These are phyloP conservation scores for Linyphia triangularis DNA, from an alignment of 2,888 invertebrate genomes.

Conservation along the genomic window DNA sequence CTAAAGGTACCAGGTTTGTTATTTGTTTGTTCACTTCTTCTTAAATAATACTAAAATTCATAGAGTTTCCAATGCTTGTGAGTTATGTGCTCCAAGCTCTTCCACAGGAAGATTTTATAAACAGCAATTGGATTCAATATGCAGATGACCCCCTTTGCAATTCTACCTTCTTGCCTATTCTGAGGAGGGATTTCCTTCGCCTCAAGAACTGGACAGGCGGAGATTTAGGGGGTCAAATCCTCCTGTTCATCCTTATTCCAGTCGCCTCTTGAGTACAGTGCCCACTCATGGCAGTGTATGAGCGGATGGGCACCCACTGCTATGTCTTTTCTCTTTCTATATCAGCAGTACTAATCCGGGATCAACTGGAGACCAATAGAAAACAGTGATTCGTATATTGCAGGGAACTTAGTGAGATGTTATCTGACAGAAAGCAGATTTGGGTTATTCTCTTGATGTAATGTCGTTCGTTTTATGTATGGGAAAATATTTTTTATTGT, in stretches of 20 bases:
- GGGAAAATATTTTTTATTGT: too few relatives aligned
- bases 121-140: not conserved
- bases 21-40: too few relatives aligned
- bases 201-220: slow-evolving; percentile 29
- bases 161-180: not conserved
- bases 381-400: too few relatives aligned
- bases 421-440: not conserved
- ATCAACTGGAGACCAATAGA: not conserved
- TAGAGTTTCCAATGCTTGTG: too few relatives aligned
- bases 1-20: too few relatives aligned
- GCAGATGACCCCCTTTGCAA: slow-evolving; percentile 12
- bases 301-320: not conserved
- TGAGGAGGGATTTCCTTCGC: slow-evolving; percentile 36
- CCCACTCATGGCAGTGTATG: not conserved
- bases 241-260: slow-evolving; percentile 42
- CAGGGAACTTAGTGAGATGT: too few relatives aligned
- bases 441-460: too few relatives aligned
- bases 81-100: too few relatives aligned
- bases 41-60: too few relatives aligned
- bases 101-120: too few relatives aligned
- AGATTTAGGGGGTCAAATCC: slow-evolving; percentile 24
- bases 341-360: not conserved
- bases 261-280: not conserved
- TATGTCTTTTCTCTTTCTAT: not conserved
- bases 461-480: too few relatives aligned